Percentiles rank a stretch among this genome's conserved stretches.
Conservation (phyloP, 2,888 invertebrate species). For the Orchesellides sinensis region DNA sequence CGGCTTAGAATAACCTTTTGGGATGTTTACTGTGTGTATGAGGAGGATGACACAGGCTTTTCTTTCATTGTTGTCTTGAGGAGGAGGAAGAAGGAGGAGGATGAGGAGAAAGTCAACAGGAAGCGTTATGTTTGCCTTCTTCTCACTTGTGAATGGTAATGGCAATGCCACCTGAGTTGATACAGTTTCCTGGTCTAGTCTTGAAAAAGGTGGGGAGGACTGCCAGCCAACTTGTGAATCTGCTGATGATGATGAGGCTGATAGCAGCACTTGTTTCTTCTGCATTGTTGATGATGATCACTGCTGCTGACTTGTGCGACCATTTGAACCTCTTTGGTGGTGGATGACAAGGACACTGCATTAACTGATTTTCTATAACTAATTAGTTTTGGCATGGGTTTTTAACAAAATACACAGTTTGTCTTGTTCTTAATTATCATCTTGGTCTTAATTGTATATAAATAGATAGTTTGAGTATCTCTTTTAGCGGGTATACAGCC, state of each 20-base stretch:
- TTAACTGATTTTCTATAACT: background rate
- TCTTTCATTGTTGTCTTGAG: background rate
- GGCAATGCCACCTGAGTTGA: background rate
- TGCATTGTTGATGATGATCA: conserved; percentile 45
- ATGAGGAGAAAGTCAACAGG: background rate
- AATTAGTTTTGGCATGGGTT: background rate
- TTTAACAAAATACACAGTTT: background rate
- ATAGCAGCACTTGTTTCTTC: conserved; percentile 48
- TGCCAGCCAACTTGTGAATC: background rate
- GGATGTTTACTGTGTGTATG: no score
- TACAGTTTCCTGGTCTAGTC: background rate
- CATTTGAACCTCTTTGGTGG: conserved; percentile 1
- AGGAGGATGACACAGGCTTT: no score
- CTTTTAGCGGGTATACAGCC: conserved; percentile 11
- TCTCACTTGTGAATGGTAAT: background rate
- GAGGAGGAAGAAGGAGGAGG: background rate
- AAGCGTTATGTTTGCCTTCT: background rate
- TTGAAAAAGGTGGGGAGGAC: background rate
- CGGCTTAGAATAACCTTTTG: no score
- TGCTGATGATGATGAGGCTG: conserved; percentile 22
- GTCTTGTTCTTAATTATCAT: background rate
- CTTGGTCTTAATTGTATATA: background rate
- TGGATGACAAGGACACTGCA: background rate
- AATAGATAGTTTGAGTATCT: background rate
- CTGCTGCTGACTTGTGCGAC: background rate